Evolutionary conservation across 2,797 vertebrate species (phyloP).

Genomic region (Lepus oiostolus): DNA sequence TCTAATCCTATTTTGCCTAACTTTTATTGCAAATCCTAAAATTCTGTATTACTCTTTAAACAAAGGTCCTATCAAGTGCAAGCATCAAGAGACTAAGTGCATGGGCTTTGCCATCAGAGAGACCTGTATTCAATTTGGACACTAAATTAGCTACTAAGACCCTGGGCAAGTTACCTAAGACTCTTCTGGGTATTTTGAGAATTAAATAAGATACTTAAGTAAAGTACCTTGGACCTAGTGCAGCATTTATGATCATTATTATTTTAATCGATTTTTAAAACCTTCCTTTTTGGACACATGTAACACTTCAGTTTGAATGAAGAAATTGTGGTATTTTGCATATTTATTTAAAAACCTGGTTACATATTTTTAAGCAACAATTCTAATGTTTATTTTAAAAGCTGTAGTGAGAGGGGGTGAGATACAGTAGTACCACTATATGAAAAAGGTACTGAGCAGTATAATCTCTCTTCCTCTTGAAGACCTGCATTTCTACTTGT

Average conservation of each 20-base stretch:
- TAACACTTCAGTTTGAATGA: constrained; percentile 19
- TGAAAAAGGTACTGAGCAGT: constrained; percentile 1
- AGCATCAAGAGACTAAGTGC: neutral
- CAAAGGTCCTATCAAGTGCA: constrained; percentile 37
- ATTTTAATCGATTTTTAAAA: constrained; percentile 2
- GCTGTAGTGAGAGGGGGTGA: constrained; percentile 42
- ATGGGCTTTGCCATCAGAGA: constrained; percentile 5
- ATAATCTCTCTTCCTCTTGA: neutral
- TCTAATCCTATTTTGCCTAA: constrained; percentile 40
- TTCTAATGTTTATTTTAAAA: constrained; percentile 59
- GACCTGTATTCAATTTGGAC: neutral
- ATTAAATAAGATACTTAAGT: constrained; percentile 46
- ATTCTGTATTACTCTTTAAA: constrained; percentile 19
- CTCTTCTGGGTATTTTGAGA: neutral
- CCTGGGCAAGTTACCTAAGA: constrained; percentile 14
- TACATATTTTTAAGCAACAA: constrained; percentile 1
- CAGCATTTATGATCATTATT: neutral
- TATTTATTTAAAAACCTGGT: constrained; percentile 41
- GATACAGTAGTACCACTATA: neutral
- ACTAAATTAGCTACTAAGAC: constrained; percentile 11
- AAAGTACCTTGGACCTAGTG: constrained; percentile 1
- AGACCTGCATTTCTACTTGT: constrained; percentile 41
- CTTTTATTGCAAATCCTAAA: constrained; percentile 49
- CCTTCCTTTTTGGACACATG: constrained; percentile 11
- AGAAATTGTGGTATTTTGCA: constrained; percentile 57